Base-by-base conservation (phyloP, 2,888 invertebrate species). In the Platycnemis pennipes region DNA sequence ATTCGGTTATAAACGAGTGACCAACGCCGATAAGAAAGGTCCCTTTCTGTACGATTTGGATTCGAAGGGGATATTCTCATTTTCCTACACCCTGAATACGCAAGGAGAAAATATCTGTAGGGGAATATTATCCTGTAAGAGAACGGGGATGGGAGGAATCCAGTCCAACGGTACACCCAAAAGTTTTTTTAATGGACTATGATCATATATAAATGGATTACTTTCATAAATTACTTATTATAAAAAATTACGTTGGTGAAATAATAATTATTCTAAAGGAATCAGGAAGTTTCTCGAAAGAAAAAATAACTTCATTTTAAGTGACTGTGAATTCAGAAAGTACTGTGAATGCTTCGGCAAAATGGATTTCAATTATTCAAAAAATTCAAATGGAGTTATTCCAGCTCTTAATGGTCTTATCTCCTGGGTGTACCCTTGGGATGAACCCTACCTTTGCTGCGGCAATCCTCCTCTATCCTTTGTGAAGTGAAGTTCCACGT, bases 401-500 rank as follows among this genome's bases (percentile, higher is more conserved):
- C 19, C 19, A 19, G 49, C 11, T 49, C 49, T 49, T 49, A 1
- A 49, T 11, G 11, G 49, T 11, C 19, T 49, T 16, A 49, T 3
- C 49, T n/a, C 63, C n/a, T 63, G n/a, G 63, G 63, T 26, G 26
- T 26, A 8, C 63, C 26, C 63, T 63, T 63, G 26, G 63, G 63
- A 63, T n/a, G 63, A 63, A n/a, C 63, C 63, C 63, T 63, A 63
- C 63, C 63, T 63, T 63, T 63, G 26, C 63, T 63, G 63, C 63
- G 26, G 63, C 4, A 63, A n/a, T 63, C 63, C 26, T 63, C 63
- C 63, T 63, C 63, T 16, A 53, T 53, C 49, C 49, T 49, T 19
- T 53, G 16, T 13, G 19, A 53, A 19, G 19, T 46, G 53, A 53
- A n/a, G n/a, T n/a, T n/a, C n/a, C n/a, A n/a, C n/a, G n/a, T n/a